Conservation (phyloP, 2,113 vertebrate species). For the Perca flavescens region DNA sequence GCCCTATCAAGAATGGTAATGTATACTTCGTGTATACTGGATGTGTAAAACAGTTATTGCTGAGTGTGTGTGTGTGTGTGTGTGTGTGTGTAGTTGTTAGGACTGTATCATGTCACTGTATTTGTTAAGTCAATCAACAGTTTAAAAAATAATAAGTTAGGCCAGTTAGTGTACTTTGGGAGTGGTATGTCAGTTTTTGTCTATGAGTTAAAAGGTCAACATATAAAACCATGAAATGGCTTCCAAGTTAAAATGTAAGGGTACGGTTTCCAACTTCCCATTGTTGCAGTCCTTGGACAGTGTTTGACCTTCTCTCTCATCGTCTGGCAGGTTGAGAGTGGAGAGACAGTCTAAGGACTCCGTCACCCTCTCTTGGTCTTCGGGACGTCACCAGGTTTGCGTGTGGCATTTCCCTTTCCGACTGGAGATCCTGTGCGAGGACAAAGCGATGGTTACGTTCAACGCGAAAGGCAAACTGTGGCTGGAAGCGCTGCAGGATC, state of each 20-base stretch:
- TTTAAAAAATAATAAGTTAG: too few species aligned
- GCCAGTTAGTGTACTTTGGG: too few species aligned
- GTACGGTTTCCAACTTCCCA: not conserved
- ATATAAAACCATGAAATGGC: not conserved
- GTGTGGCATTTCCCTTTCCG: slow-evolving; percentile 87
- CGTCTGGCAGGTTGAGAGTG: slow-evolving; percentile 83
- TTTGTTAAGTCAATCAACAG: too few species aligned
- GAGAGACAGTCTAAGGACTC: slow-evolving; percentile 74
- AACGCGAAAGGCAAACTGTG: slow-evolving; percentile 88
- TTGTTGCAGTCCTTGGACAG: not conserved
- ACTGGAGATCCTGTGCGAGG: slow-evolving; percentile 85
- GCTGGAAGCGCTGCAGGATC: slow-evolving; percentile 87
- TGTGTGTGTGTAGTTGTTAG: too few species aligned
- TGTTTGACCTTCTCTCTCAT: slow-evolving; percentile 2
- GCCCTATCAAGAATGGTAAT: too few species aligned
- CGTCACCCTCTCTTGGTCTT: slow-evolving; percentile 82
- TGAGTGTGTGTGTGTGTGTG: too few species aligned
- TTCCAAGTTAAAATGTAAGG: not conserved
- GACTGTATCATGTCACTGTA: too few species aligned
- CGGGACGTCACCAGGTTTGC: slow-evolving; percentile 78
- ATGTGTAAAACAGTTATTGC: too few species aligned
- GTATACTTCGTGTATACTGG: too few species aligned
- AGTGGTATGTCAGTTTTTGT: not conserved
- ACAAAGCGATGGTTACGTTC: slow-evolving; percentile 86
- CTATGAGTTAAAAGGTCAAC: not conserved